Evolutionary conservation across 2,888 invertebrate genomes (phyloP).

Genomic region (Carabus problematicus): DNA sequence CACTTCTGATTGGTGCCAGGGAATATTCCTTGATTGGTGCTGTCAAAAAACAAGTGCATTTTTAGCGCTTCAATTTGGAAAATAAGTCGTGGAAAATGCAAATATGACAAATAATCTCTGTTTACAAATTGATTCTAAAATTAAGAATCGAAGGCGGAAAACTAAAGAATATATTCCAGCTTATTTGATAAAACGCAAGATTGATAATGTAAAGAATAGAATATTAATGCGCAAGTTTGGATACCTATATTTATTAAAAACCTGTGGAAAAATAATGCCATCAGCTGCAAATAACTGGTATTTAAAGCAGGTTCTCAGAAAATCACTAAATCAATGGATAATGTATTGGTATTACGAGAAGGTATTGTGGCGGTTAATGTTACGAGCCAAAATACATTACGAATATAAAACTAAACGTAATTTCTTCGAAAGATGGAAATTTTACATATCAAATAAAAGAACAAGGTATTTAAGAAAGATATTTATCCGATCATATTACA

Average conservation of each 20-base stretch:
- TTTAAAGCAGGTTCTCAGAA: conserved; percentile 42
- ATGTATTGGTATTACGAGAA: conserved; percentile 49
- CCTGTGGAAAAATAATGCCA: conserved; percentile 49
- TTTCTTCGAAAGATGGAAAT: conserved; percentile 48
- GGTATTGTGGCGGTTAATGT: conserved; percentile 50
- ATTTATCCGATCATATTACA: conserved; percentile 47
- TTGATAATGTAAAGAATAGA: conserved; percentile 47
- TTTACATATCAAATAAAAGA: conserved; percentile 18
- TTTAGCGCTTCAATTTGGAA: background rate
- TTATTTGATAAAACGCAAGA: conserved; percentile 48
- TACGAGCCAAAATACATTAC: conserved; percentile 51
- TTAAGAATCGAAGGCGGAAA: background rate
- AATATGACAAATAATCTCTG: background rate
- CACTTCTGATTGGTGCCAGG: no score
- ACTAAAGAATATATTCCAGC: background rate
- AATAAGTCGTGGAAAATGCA: no score
- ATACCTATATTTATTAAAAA: conserved; percentile 50
- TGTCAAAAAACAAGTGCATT: background rate
- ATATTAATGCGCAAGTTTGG: conserved; percentile 50
- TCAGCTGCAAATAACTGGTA: conserved; percentile 48
- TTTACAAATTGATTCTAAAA: background rate
- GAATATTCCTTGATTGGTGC: no score
- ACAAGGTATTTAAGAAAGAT: conserved; percentile 4
- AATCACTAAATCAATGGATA: conserved; percentile 47
- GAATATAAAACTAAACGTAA: conserved; percentile 47